Percentiles rank a stretch among this genome's conserved stretches.
These are phyloP conservation scores for Ptilorrhoa leucosticta DNA, from an alignment of 2,113 vertebrate genomes.

Conservation along the genomic window DNA sequence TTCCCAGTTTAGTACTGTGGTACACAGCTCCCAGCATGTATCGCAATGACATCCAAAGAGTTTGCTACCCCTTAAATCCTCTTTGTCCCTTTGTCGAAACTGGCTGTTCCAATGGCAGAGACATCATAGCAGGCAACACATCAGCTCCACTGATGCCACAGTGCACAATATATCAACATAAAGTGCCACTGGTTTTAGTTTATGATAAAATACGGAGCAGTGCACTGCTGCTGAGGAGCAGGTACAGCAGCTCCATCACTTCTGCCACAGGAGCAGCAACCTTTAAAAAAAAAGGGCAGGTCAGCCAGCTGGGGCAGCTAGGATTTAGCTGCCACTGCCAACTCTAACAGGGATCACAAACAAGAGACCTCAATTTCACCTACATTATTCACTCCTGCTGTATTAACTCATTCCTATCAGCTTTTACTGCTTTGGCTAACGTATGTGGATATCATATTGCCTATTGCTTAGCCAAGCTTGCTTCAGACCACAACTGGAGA, in stretches of 20 bases:
- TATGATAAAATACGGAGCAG: neutral
- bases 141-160: neutral
- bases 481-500: neutral
- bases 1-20: neutral
- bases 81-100: neutral
- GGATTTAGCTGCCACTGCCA: neutral
- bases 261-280: neutral
- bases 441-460: neutral
- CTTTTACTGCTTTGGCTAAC: slow-evolving; percentile 34
- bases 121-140: neutral
- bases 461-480: neutral
- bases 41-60: neutral
- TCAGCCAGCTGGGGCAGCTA: neutral
- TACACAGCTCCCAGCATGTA: neutral
- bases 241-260: neutral
- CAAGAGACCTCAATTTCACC: slow-evolving; percentile 5
- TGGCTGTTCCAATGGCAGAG: neutral
- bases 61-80: neutral
- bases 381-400: neutral
- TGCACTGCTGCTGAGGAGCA: neutral
- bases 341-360: neutral
- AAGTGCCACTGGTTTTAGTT: neutral
- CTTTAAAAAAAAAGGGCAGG: neutral
- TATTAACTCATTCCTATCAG: slow-evolving; percentile 28
- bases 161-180: neutral